A percentile compares a stretch with the other conserved stretches of the same genome.
Evolutionary conservation across 2,888 invertebrate species (phyloP).

Genomic region (Ctenicera cuprea): DNA sequence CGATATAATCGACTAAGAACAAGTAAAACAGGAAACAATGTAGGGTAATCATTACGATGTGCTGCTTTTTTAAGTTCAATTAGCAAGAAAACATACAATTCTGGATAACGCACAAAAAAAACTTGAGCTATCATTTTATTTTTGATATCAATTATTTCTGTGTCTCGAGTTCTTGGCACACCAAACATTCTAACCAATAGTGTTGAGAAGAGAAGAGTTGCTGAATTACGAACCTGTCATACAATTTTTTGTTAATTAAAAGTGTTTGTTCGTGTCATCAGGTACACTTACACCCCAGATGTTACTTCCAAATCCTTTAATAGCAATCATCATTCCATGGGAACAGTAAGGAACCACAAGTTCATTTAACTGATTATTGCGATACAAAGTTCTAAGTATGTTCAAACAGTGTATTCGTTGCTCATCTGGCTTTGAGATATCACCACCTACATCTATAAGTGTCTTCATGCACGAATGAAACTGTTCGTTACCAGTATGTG

Average conservation of each 20-base stretch:
- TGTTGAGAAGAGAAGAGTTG: slow-evolving; percentile 89
- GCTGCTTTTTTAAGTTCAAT: slow-evolving; percentile 64
- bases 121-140: slow-evolving; percentile 85
- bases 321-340: slow-evolving; percentile 82
- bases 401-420: slow-evolving; percentile 89
- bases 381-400: slow-evolving; percentile 87
- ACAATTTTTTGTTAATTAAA: not conserved
- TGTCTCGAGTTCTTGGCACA: slow-evolving; percentile 79
- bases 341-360: slow-evolving; percentile 81
- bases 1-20: slow-evolving; percentile 84
- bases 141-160: slow-evolving; percentile 76
- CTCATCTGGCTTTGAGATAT: slow-evolving; percentile 68
- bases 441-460: slow-evolving; percentile 73
- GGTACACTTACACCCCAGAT: slow-evolving; percentile 83
- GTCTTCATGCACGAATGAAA: slow-evolving; percentile 77
- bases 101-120: slow-evolving; percentile 86
- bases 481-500: slow-evolving; percentile 76
- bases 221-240: slow-evolving; percentile 89
- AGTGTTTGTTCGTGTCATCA: not conserved
- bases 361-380: slow-evolving; percentile 85
- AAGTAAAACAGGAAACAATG: slow-evolving; percentile 85
- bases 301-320: slow-evolving; percentile 82
- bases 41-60: slow-evolving; percentile 74
- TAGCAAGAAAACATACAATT: slow-evolving; percentile 76
- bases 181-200: slow-evolving; percentile 92